Base-by-base conservation (phyloP, 30 jellyfish, hydroid and myxozoan species). In the Mastigias papua region DNA sequence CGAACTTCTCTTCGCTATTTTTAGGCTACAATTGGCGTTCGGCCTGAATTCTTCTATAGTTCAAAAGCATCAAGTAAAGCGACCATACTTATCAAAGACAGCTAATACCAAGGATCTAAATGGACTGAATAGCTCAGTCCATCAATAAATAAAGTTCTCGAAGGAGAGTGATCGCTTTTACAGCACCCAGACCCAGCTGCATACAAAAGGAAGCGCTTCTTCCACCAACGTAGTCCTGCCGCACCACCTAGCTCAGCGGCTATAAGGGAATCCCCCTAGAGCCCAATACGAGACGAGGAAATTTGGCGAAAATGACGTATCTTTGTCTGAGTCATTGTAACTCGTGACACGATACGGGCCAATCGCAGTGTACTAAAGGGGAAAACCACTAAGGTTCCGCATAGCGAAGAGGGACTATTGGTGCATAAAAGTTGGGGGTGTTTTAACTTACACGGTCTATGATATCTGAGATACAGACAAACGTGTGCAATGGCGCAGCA, bases 281-380 rank as follows among this genome's bases (percentile, higher is more conserved):
- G 10, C 32, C 58, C 35, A 67, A 77, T 48, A 77, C 88, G 88
- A 77, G 88, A 77, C 88, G 58, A 54, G 78, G 88, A 77, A 77
- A 78, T n/a, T 58, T 58, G 50, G 79, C 88, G 32, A 76, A 31
- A 57, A 51, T 76, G 87, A 76, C 87, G 87, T 69, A 61, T 19
- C 67, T 5, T 54, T 5, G 9, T 54, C 7, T 42, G 54, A 42
- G 54, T 42, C 54, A 42, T 15, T 7, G 23, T 19, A 57, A 23
- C 69, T 57, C 69, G 74, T 63, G 74, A 63, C 37, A 15, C 17
- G 19, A 16, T 6, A 7, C 30, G 17, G 23, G 17, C 69, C 27
- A 57, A 57, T 57, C 69, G 23, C 27, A 57, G 30, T 19, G n/a
- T n/a, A n/a, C 7, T 7, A 17, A 57, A 57, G 17, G 23, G 25